Evolutionary conservation across 2,888 invertebrate genomes (phyloP).

Genomic region (Mythimna loreyi): DNA sequence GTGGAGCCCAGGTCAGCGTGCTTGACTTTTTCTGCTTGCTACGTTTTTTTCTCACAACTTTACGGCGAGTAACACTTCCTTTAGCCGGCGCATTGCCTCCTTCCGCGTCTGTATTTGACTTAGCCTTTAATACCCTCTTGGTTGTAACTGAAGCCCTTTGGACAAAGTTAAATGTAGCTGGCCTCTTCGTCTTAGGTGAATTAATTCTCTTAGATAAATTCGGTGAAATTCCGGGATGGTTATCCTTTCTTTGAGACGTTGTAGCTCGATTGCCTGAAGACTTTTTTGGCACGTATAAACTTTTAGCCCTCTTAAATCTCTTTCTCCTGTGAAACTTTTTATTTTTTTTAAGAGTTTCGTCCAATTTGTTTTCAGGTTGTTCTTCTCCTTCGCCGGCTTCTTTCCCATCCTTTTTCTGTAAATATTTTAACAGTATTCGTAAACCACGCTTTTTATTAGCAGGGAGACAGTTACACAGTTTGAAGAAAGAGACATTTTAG

Average conservation of each 20-base stretch:
- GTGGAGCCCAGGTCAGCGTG: conserved; percentile 28
- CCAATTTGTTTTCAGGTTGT: conserved; percentile 40
- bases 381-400: conserved; percentile 50
- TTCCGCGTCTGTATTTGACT: conserved; percentile 18
- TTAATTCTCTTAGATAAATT: conserved; percentile 50
- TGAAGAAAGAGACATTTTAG: too few species aligned
- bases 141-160: conserved; percentile 21
- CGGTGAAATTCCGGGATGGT: conserved; percentile 21
- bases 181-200: conserved; percentile 58
- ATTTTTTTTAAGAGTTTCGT: conserved; percentile 59
- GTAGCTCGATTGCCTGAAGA: conserved; percentile 29
- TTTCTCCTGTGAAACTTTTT: conserved; percentile 62
- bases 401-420: conserved; percentile 57
- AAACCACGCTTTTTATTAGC: background rate
- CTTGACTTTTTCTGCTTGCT: conserved; percentile 63
- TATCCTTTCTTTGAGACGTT: conserved; percentile 61
- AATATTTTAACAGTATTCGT: conserved; percentile 4
- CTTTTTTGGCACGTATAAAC: conserved; percentile 57
- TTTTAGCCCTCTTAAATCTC: conserved; percentile 69
- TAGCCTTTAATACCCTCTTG: conserved; percentile 17
- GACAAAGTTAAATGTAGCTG: conserved; percentile 2
- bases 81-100: conserved; percentile 2
- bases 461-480: too few species aligned
- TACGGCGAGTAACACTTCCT: conserved; percentile 48
- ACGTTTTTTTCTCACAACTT: conserved; percentile 65